A percentile compares a stretch with the other conserved stretches of the same genome.
Conservation (phyloP, 1,140 invertebrate species). For the Aporrectodea caliginosa region DNA sequence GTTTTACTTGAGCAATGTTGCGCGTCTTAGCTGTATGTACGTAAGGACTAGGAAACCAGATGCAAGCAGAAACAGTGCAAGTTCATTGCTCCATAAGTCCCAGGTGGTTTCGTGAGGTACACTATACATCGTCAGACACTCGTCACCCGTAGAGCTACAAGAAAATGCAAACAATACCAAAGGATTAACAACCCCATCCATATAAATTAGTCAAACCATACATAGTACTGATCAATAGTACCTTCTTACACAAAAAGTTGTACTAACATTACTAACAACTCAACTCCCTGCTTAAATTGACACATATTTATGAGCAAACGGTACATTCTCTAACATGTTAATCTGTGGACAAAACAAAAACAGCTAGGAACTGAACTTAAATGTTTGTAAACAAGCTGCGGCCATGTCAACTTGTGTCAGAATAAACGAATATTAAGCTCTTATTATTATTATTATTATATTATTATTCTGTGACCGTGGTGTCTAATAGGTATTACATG, state of each 20-base stretch:
- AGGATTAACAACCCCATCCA: neutral
- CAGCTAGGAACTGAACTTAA: too few species aligned
- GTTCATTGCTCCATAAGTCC: constrained; percentile 48
- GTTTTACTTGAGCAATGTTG: neutral
- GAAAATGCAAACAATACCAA: neutral
- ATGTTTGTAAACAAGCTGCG: too few species aligned
- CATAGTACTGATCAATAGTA: too few species aligned
- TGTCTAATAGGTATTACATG: too few species aligned
- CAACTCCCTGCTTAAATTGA: neutral
- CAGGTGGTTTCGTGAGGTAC: constrained; percentile 41
- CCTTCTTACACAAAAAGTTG: neutral
- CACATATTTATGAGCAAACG: constrained; percentile 15
- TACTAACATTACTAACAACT: neutral
- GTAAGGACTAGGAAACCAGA: constrained; percentile 40
- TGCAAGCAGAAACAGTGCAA: constrained; percentile 42
- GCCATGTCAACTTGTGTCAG: too few species aligned
- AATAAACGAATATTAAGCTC: too few species aligned
- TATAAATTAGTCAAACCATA: neutral
- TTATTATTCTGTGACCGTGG: too few species aligned
- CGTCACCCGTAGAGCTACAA: constrained; percentile 38
- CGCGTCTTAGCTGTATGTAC: constrained; percentile 39
- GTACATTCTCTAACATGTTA: too few species aligned
- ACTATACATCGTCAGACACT: constrained; percentile 40
- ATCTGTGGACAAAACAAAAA: too few species aligned
- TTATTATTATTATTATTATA: too few species aligned